Conservation (phyloP, 1,140 invertebrate genomes). For the Tetranychus cinnabarinus region DNA sequence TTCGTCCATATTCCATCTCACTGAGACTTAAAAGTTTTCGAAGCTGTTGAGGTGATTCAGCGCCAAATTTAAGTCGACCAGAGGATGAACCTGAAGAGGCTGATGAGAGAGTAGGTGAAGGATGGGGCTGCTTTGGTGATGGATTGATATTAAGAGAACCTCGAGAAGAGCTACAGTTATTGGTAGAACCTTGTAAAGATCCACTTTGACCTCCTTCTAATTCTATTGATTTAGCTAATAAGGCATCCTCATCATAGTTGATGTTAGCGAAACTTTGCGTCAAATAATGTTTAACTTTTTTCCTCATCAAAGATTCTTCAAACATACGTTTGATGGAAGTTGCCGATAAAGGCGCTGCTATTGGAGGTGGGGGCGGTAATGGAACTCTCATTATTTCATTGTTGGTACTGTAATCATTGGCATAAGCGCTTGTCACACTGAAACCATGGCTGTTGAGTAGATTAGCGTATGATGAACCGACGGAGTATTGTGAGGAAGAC, state of each 20-base stretch:
- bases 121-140: background rate
- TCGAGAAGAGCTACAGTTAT: background rate
- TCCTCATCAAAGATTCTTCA: constrained; percentile 1
- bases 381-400: background rate
- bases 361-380: background rate
- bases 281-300: background rate
- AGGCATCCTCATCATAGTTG: background rate
- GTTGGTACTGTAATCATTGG: background rate
- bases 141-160: background rate
- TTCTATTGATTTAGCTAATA: background rate
- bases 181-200: background rate
- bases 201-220: background rate
- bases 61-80: background rate
- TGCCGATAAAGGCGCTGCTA: background rate
- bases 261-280: background rate
- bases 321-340: background rate
- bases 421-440: background rate
- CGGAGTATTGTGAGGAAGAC: background rate
- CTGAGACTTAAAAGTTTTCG: constrained; percentile 1
- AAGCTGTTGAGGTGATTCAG: background rate
- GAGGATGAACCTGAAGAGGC: background rate
- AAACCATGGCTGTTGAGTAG: background rate
- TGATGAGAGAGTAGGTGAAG: constrained; percentile 1
- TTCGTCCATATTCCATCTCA: background rate
- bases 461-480: background rate